Percentiles rank a stretch among this genome's conserved stretches.
These are phyloP conservation scores for Sinodicranocentrus sp. DNA, from an alignment of 2,888 invertebrate genomes.

Conservation along the genomic window DNA sequence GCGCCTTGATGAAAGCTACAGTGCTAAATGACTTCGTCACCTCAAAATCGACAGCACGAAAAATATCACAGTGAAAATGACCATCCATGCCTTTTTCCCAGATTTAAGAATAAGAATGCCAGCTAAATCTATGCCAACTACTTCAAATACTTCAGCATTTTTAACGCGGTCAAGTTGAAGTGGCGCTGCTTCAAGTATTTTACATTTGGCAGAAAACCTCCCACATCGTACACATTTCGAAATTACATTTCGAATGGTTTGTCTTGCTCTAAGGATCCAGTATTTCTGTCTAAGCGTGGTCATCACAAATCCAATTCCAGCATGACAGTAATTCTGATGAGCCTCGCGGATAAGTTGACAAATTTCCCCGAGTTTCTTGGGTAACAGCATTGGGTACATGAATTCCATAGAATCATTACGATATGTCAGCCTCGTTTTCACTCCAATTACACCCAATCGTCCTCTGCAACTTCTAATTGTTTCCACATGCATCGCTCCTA, in stretches of 20 bases:
- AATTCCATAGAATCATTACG: background rate
- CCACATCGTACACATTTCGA: constrained; percentile 75
- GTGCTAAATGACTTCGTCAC: constrained; percentile 77
- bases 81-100: constrained; percentile 77
- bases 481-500: background rate
- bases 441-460: background rate
- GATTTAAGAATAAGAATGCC: constrained; percentile 77
- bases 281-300: constrained; percentile 8
- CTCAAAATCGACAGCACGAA: constrained; percentile 78
- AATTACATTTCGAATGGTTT: constrained; percentile 2
- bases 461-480: no score
- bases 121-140: constrained; percentile 77
- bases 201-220: constrained; percentile 32
- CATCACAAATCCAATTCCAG: constrained; percentile 17
- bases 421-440: background rate
- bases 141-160: background rate
- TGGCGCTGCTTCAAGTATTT: background rate
- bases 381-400: constrained; percentile 3
- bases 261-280: constrained; percentile 33
- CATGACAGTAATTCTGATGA: constrained; percentile 6
- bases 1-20: constrained; percentile 76
- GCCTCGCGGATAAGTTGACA: background rate
- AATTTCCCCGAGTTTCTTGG: constrained; percentile 1
- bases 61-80: constrained; percentile 78
- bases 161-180: constrained; percentile 2